Evolutionary conservation across 2,888 invertebrate species (phyloP).

Genomic region (Cryptocheilus praepositus): DNA sequence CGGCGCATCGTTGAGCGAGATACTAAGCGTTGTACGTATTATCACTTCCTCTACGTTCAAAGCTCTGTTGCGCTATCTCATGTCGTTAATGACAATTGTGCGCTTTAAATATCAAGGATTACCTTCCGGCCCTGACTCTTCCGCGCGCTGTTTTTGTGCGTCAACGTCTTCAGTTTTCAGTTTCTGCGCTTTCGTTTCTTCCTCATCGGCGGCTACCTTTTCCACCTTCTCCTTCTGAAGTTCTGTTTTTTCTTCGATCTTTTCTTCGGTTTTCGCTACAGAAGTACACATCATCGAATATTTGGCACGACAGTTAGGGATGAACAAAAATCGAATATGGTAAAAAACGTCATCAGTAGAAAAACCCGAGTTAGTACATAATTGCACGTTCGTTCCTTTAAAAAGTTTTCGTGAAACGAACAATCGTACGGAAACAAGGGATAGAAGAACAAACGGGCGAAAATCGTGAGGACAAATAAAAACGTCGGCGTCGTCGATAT

Average conservation of each 20-base stretch:
- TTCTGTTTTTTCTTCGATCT: conserved; percentile 58
- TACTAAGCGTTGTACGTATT: too few species aligned
- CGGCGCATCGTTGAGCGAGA: too few species aligned
- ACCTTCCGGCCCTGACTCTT: conserved; percentile 73
- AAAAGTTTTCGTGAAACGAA: too few species aligned
- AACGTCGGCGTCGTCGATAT: neutral
- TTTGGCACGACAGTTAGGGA: neutral
- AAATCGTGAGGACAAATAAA: neutral
- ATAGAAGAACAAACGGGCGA: too few species aligned
- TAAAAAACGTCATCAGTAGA: neutral
- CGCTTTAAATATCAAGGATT: conserved; percentile 35
- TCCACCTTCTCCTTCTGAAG: conserved; percentile 66
- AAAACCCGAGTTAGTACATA: neutral
- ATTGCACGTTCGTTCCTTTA: too few species aligned
- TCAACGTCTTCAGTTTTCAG: conserved; percentile 60
- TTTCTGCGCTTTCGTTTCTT: conserved; percentile 73
- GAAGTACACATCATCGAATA: conserved; percentile 50
- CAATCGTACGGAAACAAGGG: too few species aligned
- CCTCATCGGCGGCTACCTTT: conserved; percentile 66
- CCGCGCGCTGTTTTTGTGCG: conserved; percentile 59
- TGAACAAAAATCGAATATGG: neutral
- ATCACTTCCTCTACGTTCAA: neutral
- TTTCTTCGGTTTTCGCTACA: conserved; percentile 70
- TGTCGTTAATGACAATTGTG: conserved; percentile 8
- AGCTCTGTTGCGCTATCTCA: neutral